These are phyloP conservation scores for Apodemia mormo DNA, from an alignment of 2,888 invertebrate genomes.

Conservation along the genomic window DNA sequence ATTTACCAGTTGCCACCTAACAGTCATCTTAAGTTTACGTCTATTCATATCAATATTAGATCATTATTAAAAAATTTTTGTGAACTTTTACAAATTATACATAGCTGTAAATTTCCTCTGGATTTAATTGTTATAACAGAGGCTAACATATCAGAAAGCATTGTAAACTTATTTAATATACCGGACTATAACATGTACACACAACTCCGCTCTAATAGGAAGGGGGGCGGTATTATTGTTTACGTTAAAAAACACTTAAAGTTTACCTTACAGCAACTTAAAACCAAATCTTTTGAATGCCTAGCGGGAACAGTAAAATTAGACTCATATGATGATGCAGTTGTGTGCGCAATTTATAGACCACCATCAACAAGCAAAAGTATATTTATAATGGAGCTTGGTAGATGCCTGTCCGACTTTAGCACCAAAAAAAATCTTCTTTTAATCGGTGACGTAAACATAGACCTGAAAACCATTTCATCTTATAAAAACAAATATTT, in stretches of 20 bases:
- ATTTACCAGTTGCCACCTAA: slow-evolving; percentile 23
- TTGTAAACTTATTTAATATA: too few species aligned
- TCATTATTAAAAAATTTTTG: slow-evolving; percentile 37
- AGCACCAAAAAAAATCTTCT: slow-evolving; percentile 16
- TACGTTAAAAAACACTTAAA: too few species aligned
- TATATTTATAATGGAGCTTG: slow-evolving; percentile 31
- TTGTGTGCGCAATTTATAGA: slow-evolving; percentile 34
- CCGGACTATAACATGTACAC: too few species aligned
- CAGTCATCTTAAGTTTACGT: slow-evolving; percentile 25
- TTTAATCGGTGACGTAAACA: slow-evolving; percentile 28
- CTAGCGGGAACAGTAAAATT: too few species aligned
- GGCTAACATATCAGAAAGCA: slow-evolving; percentile 33
- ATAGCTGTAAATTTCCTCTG: slow-evolving; percentile 22
- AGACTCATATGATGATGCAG: too few species aligned
- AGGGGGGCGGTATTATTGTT: too few species aligned
- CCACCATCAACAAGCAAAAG: slow-evolving; percentile 31
- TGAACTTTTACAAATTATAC: slow-evolving; percentile 29
- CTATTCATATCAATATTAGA: slow-evolving; percentile 39
- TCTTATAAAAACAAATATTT: slow-evolving; percentile 26
- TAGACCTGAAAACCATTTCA: slow-evolving; percentile 26
- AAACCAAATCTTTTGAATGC: too few species aligned
- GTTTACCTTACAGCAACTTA: too few species aligned
- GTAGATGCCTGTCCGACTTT: slow-evolving; percentile 23
- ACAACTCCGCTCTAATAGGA: too few species aligned
- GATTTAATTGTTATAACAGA: slow-evolving; percentile 36